Conservation (phyloP, 2,888 invertebrate species). For the Zygaena filipendulae region DNA sequence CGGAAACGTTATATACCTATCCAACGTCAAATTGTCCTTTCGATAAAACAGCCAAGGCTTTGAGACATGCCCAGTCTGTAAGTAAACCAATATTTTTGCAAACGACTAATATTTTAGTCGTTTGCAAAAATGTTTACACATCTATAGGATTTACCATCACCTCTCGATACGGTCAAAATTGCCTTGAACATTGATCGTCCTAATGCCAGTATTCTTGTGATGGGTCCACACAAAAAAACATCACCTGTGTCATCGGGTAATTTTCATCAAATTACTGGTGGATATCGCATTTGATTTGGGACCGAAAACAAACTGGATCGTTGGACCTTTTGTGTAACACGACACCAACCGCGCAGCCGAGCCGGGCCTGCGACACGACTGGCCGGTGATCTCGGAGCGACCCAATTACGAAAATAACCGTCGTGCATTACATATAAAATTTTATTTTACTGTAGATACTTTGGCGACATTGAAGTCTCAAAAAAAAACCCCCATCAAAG, state of each 20-base stretch:
- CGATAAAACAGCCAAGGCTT: conserved; percentile 37
- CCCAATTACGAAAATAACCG: no score
- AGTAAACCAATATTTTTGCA: conserved; percentile 52
- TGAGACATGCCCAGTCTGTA: conserved; percentile 35
- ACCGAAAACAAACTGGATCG: conserved; percentile 45
- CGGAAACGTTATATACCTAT: conserved; percentile 30
- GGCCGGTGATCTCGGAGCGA: no score
- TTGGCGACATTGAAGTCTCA: no score
- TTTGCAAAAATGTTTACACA: conserved; percentile 22
- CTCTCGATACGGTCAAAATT: conserved; percentile 28
- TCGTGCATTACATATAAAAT: no score
- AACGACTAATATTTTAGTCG: no score
- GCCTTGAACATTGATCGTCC: conserved; percentile 18
- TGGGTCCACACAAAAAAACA: conserved; percentile 22
- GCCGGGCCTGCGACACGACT: no score
- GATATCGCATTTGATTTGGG: conserved; percentile 55
- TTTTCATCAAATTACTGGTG: conserved; percentile 50
- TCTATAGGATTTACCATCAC: conserved; percentile 15
- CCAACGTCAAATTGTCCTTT: conserved; percentile 45
- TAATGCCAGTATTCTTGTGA: conserved; percentile 10
- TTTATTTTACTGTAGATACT: no score
- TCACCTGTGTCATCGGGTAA: conserved; percentile 40
- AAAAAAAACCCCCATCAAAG: no score
- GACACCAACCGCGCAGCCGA: conserved; percentile 37
- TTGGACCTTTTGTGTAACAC: conserved; percentile 54